Evolutionary conservation across 64 coral and sea anemone genomes (phyloP).

Genomic region (Pocillopora verrucosa): DNA sequence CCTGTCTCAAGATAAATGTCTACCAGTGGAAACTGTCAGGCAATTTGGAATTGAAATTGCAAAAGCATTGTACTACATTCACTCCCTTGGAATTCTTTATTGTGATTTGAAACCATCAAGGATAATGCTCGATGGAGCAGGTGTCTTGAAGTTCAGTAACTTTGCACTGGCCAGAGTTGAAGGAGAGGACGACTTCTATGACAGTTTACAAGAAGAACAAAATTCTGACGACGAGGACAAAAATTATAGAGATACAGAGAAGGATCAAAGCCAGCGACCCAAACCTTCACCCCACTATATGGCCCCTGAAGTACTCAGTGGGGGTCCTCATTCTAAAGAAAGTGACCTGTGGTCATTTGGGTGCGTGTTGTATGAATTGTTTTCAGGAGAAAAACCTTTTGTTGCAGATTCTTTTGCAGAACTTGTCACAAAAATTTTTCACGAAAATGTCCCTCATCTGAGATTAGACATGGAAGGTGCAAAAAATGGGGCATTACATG

Average conservation of each 20-base stretch:
- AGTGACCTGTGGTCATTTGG: slow-evolving; percentile 96
- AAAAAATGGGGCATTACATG: slow-evolving; percentile 31
- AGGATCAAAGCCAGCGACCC: slow-evolving; percentile 30
- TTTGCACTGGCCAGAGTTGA: slow-evolving; percentile 93
- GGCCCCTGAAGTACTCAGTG: slow-evolving; percentile 93
- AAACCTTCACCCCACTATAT: slow-evolving; percentile 95
- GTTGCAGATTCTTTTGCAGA: slow-evolving; percentile 80
- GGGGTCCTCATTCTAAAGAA: slow-evolving; percentile 65
- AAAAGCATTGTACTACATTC: slow-evolving; percentile 76
- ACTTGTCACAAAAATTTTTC: slow-evolving; percentile 85
- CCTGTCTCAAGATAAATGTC: slow-evolving; percentile 74
- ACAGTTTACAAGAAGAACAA: slow-evolving; percentile 26
- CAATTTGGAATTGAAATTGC: slow-evolving; percentile 79
- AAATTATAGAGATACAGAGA: slow-evolving; percentile 39
- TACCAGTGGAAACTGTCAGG: slow-evolving; percentile 79
- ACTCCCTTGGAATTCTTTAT: slow-evolving; percentile 84
- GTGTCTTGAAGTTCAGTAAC: slow-evolving; percentile 84
- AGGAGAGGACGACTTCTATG: slow-evolving; percentile 86
- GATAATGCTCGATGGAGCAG: slow-evolving; percentile 85
- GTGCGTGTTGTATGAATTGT: slow-evolving; percentile 89
- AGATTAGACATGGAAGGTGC: slow-evolving; percentile 28
- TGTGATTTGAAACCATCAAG: slow-evolving; percentile 90
- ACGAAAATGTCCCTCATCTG: slow-evolving; percentile 48
- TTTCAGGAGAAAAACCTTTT: slow-evolving; percentile 84
- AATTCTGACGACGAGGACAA: slow-evolving; percentile 42